Evolutionary conservation across 2,888 invertebrate genomes (phyloP), one percentile per base, ranked within the genome.

Genomic region (Epinotia nisella): DNA sequence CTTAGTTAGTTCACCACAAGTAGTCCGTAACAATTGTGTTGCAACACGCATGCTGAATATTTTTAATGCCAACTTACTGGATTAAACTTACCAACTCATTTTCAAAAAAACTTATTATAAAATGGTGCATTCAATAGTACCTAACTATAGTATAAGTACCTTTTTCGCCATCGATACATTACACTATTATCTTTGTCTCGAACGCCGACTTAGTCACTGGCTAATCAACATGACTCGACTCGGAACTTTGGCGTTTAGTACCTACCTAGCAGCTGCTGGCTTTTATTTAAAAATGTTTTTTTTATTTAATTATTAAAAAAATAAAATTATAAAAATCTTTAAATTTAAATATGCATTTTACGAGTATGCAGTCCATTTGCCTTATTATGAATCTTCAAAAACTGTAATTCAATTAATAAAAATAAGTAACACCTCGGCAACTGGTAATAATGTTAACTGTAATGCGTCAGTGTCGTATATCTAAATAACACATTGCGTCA

Each of bases 401-500:
- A 41, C 13, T 13, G 4, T 45, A 15, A 45, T 15, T 21, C 3
- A 2, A 55, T 19, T 21, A 11, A 2, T 11, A 21, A 19, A n/a
- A 19, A n/a, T n/a, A 55, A 19, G 15, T 55, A 49, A 35, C 58
- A 58, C 49, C 29, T 29, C 13, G 3, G 56, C 15, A 17, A 24
- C 39, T 49, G 24, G n/a, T n/a, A n/a, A n/a, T n/a, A n/a, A n/a
- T n/a, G n/a, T n/a, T n/a, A n/a, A n/a, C n/a, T n/a, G n/a, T n/a
- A n/a, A n/a, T n/a, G 69, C 64, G 51, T 67, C 72, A 29, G 61
- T 58, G 74, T 71, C 62, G 66, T 68, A 53, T 67, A 62, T 70
- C 71, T 67, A 71, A 75, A 71, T 64, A 71, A 71, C 60, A 70
- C 75, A 75, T 76, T 76, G 74, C 78, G 78, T 72, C 72, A 72